A percentile compares a stretch with the other conserved stretches of the same genome.
These are phyloP conservation scores for western clawed frog (Xenopus tropicalis) DNA, from an alignment of 2,113 vertebrate species.

Conservation along the genomic window UCB_Xtro_10.0 CM004443.2:138380501-138381000, in stretches of 20 bases:
- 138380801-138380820: no score
- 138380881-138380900: no score
- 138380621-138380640: conserved; percentile 53
- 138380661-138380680: conserved; percentile 59
- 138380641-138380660: conserved; percentile 55
- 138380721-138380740: conserved; percentile 60
- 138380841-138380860: no score
- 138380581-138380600: conserved; percentile 57
- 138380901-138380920: no score
- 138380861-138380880: no score
- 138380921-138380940: no score
- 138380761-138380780: conserved; percentile 48
- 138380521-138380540: conserved; percentile 50
- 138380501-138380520: conserved; percentile 47
- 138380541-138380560: conserved; percentile 48
- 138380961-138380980: no score
- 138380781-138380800: background rate
- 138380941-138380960: no score
- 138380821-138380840: no score
- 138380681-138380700: conserved; percentile 52
- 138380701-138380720: conserved; percentile 66
- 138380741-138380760: conserved; percentile 57
- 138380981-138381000: no score
- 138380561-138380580: conserved; percentile 53
- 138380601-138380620: conserved; percentile 53